Conservation (phyloP, 1,140 invertebrate genomes). For the Lerema accius region DNA sequence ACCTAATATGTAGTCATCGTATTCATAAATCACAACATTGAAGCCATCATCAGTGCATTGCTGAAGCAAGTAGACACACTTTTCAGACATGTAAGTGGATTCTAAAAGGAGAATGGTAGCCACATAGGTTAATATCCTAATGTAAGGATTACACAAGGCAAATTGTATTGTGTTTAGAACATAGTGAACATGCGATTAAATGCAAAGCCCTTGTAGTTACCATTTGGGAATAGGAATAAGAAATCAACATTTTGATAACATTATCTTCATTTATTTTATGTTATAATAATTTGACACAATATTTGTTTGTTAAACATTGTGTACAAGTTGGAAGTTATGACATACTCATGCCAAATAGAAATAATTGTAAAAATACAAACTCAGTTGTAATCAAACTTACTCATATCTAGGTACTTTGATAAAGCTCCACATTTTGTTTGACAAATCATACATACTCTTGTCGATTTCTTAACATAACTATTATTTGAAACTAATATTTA, state of each 20-base stretch:
- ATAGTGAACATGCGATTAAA: no score
- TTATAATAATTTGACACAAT: conserved; percentile 77
- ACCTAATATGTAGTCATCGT: no score
- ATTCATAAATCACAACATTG: no score
- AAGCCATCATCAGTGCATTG: no score
- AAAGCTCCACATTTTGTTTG: conserved; percentile 82
- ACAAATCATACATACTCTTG: conserved; percentile 81
- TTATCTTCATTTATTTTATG: conserved; percentile 75
- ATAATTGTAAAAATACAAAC: conserved; percentile 82
- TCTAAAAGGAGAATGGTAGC: no score
- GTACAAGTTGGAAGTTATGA: conserved; percentile 73
- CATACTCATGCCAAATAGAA: conserved; percentile 66
- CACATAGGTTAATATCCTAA: no score
- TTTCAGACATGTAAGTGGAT: no score
- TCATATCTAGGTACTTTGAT: conserved; percentile 80
- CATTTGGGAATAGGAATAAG: not conserved
- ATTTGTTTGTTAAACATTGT: conserved; percentile 69
- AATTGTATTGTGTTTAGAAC: no score
- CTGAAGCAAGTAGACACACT: no score
- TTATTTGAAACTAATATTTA: conserved; percentile 67
- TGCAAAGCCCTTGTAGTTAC: no score
- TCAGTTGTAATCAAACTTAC: conserved; percentile 73
- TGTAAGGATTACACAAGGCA: no score
- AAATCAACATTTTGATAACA: conserved; percentile 46
- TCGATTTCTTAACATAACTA: conserved; percentile 68